Conservation (phyloP, 1,140 invertebrate genomes). For the Andrena cerasifolii region DNA sequence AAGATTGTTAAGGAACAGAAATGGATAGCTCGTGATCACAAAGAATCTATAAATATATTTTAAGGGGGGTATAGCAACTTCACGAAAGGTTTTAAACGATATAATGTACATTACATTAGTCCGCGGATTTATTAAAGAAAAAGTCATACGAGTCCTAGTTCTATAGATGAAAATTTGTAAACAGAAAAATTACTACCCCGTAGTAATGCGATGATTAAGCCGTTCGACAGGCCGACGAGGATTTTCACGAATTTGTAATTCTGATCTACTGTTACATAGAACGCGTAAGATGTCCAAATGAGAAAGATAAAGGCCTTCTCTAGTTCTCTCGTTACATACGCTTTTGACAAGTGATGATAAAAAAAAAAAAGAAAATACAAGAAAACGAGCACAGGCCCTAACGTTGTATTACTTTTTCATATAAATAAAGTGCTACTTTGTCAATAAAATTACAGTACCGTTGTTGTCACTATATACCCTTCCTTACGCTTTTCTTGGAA, state of each 20-base stretch:
- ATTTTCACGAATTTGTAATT: slow-evolving; percentile 38
- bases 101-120: slow-evolving; percentile 37
- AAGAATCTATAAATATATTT: slow-evolving; percentile 58
- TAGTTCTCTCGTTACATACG: slow-evolving; percentile 64
- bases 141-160: slow-evolving; percentile 1
- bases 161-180: slow-evolving; percentile 31
- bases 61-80: slow-evolving; percentile 38
- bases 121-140: slow-evolving; percentile 19
- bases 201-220: slow-evolving; percentile 34
- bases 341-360: slow-evolving; percentile 53
- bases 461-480: not conserved
- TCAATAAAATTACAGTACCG: slow-evolving; percentile 67
- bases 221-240: slow-evolving; percentile 9
- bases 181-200: slow-evolving; percentile 31
- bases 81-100: slow-evolving; percentile 26
- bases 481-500: too few relatives aligned
- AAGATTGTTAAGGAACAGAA: slow-evolving; percentile 15
- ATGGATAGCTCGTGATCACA: slow-evolving; percentile 30
- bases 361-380: slow-evolving; percentile 37
- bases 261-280: slow-evolving; percentile 38
- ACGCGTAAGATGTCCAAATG: slow-evolving; percentile 46
- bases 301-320: slow-evolving; percentile 60
- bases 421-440: slow-evolving; percentile 81
- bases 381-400: slow-evolving; percentile 66
- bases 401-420: slow-evolving; percentile 81